Conservation (phyloP, 2,797 vertebrate genomes). For the Poecilia wingei region DNA sequence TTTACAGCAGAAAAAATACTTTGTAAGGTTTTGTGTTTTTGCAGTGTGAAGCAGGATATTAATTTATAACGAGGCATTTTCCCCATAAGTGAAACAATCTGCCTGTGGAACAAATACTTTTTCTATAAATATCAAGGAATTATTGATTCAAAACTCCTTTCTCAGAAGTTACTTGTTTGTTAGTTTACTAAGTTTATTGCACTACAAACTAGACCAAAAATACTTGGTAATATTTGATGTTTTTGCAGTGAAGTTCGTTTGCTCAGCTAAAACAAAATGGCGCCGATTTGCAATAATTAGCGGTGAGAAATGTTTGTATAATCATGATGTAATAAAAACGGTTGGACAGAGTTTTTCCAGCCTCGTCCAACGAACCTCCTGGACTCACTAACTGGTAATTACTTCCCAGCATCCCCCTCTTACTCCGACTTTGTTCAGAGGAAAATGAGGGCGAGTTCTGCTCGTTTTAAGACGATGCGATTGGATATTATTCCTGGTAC, state of each 20-base stretch:
- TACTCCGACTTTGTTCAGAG: conserved; percentile 45
- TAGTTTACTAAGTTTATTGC: too few relatives aligned
- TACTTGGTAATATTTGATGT: too few relatives aligned
- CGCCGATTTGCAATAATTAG: conserved; percentile 74
- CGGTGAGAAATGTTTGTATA: conserved; percentile 70
- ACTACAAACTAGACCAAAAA: too few relatives aligned
- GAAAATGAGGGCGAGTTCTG: conserved; percentile 50
- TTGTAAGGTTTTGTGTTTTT: too few relatives aligned
- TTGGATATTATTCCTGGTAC: conserved; percentile 48
- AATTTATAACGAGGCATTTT: too few relatives aligned
- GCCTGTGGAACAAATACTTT: too few relatives aligned
- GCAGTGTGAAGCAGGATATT: too few relatives aligned
- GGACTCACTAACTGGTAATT: conserved; percentile 69
- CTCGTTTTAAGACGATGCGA: conserved; percentile 44
- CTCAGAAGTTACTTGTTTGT: too few relatives aligned
- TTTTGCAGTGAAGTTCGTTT: conserved; percentile 32
- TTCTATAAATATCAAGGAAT: too few relatives aligned
- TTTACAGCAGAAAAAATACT: too few relatives aligned
- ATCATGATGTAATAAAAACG: conserved; percentile 73
- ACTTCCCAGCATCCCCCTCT: conserved; percentile 58
- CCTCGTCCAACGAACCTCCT: conserved; percentile 60
- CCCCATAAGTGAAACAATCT: too few relatives aligned
- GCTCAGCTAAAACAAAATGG: conserved; percentile 58
- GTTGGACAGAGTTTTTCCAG: conserved; percentile 58
- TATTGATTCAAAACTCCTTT: too few relatives aligned